These are phyloP conservation scores for Chlamydotis undulata DNA, from an alignment of 2,113 vertebrate species.

Conservation along the genomic window DNA sequence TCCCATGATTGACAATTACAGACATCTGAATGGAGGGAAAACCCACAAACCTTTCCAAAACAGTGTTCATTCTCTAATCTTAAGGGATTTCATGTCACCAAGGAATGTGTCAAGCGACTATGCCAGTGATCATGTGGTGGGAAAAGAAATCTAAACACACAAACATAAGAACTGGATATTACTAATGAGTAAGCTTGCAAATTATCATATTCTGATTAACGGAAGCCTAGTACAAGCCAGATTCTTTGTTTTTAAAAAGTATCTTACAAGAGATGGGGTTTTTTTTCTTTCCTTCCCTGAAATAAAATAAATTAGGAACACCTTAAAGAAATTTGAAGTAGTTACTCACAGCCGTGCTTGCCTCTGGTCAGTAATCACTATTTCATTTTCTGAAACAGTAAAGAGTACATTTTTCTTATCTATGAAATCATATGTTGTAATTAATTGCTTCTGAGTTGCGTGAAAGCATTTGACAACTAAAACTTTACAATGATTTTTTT, in stretches of 20 bases:
- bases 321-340: neutral
- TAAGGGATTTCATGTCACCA: neutral
- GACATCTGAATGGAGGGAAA: slow-evolving; percentile 17
- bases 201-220: neutral
- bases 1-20: neutral
- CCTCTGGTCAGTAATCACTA: neutral
- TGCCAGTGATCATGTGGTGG: neutral
- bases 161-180: neutral
- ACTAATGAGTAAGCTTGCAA: neutral
- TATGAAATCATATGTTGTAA: neutral
- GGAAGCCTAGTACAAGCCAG: neutral
- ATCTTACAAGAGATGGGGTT: rapidly evolving
- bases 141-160: neutral
- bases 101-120: neutral
- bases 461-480: neutral
- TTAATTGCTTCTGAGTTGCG: neutral
- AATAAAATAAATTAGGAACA: neutral
- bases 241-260: neutral
- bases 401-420: neutral
- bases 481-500: neutral
- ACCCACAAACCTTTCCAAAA: neutral
- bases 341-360: neutral
- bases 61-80: neutral
- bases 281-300: neutral
- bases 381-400: neutral